A percentile compares a stretch with the other conserved stretches of the same genome.
These are phyloP conservation scores for Bombyx huttoni DNA, from an alignment of 2,888 invertebrate species.

Conservation along the genomic window DNA sequence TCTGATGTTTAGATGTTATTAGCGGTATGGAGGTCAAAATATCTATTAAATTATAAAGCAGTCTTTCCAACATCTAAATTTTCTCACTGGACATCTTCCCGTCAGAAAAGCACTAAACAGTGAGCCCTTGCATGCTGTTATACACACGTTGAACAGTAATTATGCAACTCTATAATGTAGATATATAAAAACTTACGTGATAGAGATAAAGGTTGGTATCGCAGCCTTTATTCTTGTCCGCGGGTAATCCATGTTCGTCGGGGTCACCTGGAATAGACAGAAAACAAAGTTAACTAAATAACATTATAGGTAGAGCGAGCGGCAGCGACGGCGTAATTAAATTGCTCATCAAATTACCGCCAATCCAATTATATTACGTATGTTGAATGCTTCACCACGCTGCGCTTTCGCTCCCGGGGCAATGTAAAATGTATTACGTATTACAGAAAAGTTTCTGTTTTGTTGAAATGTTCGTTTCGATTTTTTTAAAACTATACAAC, in stretches of 20 bases:
- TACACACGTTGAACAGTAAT: too few relatives aligned
- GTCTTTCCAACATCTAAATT: too few relatives aligned
- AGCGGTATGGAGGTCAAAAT: too few relatives aligned
- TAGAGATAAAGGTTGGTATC: conserved; percentile 91
- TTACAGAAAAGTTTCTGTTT: not conserved
- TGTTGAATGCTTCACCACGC: not conserved
- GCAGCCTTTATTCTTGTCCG: conserved; percentile 81
- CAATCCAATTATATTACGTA: conserved; percentile 1
- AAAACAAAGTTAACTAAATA: conserved; percentile 6
- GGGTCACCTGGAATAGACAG: conserved; percentile 74
- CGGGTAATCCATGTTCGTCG: conserved; percentile 76
- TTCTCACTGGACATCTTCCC: too few relatives aligned
- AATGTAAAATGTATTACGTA: not conserved
- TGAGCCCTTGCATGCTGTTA: too few relatives aligned
- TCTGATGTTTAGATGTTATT: too few relatives aligned
- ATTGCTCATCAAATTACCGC: conserved; percentile 1
- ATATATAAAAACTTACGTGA: conserved; percentile 74
- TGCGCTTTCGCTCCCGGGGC: not conserved
- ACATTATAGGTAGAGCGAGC: not conserved
- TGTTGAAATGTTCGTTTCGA: not conserved
- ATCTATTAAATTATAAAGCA: too few relatives aligned
- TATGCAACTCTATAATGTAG: too few relatives aligned
- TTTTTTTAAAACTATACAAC: not conserved
- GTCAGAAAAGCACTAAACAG: too few relatives aligned
- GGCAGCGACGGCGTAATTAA: not conserved